These are phyloP conservation scores for rabbit (Oryctolagus cuniculus) DNA, from an alignment of 2,113 vertebrate species.

Conservation along the genomic window mOryCun1.1 NC_091433.1:200010501-200011000, in stretches of 20 bases:
- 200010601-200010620: neutral
- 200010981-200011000: constrained; percentile 62
- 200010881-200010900: constrained; percentile 71
- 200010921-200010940: neutral
- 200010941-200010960: constrained; percentile 74
- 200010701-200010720: neutral
- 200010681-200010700: neutral
- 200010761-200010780: neutral
- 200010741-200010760: constrained; percentile 54
- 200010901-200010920: constrained; percentile 57
- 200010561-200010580: neutral
- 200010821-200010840: constrained; percentile 68
- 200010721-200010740: neutral
- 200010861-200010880: constrained; percentile 73
- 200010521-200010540: neutral
- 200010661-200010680: neutral
- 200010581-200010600: neutral
- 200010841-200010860: constrained; percentile 65
- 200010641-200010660: neutral
- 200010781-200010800: constrained; percentile 55
- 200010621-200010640: neutral
- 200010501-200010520: neutral
- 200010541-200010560: neutral
- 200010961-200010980: constrained; percentile 75
- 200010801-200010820: constrained; percentile 40